Evolutionary conservation across 2,113 vertebrate genomes (phyloP).

Genomic region (Nesoenas mayeri): DNA sequence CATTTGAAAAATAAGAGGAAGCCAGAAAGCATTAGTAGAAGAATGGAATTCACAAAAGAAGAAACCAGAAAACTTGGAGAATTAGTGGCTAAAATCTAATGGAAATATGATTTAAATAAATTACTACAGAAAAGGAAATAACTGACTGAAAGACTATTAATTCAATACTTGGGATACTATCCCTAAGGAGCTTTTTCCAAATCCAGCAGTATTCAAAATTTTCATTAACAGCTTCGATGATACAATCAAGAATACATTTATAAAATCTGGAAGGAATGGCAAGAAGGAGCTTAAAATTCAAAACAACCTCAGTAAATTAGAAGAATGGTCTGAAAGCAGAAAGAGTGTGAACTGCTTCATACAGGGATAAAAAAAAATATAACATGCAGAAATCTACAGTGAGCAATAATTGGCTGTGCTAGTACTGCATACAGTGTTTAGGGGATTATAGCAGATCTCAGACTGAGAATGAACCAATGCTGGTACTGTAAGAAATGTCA

Average conservation of each 20-base stretch:
- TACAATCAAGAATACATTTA: not conserved
- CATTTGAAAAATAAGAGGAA: not conserved
- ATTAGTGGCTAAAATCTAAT: not conserved
- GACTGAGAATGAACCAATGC: not conserved
- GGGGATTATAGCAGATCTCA: not conserved
- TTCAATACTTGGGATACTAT: not conserved
- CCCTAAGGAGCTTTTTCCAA: not conserved
- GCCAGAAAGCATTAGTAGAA: not conserved
- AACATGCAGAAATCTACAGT: not conserved
- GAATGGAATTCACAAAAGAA: not conserved
- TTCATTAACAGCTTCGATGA: not conserved
- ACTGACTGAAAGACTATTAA: not conserved
- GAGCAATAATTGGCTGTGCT: not conserved
- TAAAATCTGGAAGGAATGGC: not conserved
- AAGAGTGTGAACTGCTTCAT: not conserved
- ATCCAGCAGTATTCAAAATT: not conserved
- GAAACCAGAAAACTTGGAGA: not conserved
- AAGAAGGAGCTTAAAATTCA: not conserved
- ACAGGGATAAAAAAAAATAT: not conserved
- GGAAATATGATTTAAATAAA: not conserved
- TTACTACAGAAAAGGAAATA: not conserved
- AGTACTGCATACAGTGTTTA: not conserved
- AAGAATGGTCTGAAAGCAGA: not conserved
- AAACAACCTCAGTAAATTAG: not conserved
- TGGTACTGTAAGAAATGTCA: not conserved